Conservation (phyloP, 2,797 vertebrate genomes). For the Euthynnus affinis region DNA sequence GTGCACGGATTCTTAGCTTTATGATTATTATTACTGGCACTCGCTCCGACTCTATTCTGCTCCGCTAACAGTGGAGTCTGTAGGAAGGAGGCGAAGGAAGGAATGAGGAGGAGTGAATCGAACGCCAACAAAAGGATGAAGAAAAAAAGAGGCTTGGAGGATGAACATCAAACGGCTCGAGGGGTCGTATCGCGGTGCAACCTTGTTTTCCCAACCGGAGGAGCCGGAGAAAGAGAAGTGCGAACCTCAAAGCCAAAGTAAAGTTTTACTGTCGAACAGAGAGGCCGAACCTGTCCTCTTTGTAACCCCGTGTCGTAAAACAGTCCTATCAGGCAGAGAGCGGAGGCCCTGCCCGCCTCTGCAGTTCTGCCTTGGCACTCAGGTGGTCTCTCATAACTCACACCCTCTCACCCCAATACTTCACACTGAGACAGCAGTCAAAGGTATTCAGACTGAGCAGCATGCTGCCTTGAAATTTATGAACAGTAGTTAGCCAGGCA, state of each 20-base stretch:
- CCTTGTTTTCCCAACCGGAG: constrained; percentile 58
- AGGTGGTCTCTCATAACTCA: constrained; percentile 79
- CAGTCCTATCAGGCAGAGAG: constrained; percentile 40
- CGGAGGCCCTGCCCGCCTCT: constrained; percentile 49
- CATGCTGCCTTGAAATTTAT: constrained; percentile 70
- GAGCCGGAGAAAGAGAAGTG: constrained; percentile 39
- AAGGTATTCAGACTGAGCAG: constrained; percentile 64
- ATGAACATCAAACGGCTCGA: constrained; percentile 58
- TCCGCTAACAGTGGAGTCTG: constrained; percentile 43
- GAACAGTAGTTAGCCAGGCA: constrained; percentile 70
- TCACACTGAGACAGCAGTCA: constrained; percentile 66
- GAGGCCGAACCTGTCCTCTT: constrained; percentile 61
- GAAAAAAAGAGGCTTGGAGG: constrained; percentile 21
- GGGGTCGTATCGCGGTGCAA: constrained; percentile 19
- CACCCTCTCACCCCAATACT: constrained; percentile 52
- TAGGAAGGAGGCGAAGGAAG: constrained; percentile 32
- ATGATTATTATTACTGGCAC: constrained; percentile 79
- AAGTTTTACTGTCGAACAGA: constrained; percentile 53
- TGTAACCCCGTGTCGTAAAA: constrained; percentile 64
- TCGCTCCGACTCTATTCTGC: constrained; percentile 41
- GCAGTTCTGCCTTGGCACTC: constrained; percentile 65
- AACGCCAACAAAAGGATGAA: constrained; percentile 49
- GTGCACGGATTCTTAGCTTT: constrained; percentile 75
- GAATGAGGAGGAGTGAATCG: constrained; percentile 33
- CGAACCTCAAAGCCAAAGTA: constrained; percentile 63